Percentiles rank a stretch among this genome's conserved stretches.
These are phyloP conservation scores for Nautilus pompilius DNA, from an alignment of 1,140 invertebrate genomes.

Conservation along the genomic window DNA sequence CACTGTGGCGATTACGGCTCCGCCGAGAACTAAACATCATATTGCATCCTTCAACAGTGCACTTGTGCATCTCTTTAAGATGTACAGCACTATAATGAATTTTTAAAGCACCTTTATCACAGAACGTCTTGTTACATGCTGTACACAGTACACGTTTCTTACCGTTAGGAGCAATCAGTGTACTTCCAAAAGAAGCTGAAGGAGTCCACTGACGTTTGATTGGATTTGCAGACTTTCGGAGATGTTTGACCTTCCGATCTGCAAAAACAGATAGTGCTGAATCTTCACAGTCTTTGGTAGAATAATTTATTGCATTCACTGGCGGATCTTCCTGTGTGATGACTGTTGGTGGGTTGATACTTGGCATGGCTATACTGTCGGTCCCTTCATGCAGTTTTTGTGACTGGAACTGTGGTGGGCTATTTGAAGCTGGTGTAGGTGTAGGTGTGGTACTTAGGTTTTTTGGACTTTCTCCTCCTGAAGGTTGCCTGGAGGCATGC, in stretches of 20 bases:
- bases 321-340: conserved; percentile 14
- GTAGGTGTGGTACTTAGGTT: conserved; percentile 42
- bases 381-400: conserved; percentile 12
- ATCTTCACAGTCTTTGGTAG: conserved; percentile 22
- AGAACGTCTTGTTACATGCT: conserved; percentile 98
- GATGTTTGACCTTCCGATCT: conserved; percentile 56
- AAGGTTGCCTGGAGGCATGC: conserved; percentile 10
- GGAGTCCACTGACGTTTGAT: conserved; percentile 91
- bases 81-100: conserved; percentile 99
- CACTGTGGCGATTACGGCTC: conserved; percentile 93
- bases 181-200: conserved; percentile 49
- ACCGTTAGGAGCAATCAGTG: conserved; percentile 51
- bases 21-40: conserved; percentile 99
- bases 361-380: conserved; percentile 5
- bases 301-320: conserved; percentile 30
- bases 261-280: conserved; percentile 36
- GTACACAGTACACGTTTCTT: conserved; percentile 95
- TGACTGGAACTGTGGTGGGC: conserved; percentile 6
- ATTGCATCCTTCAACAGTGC: conserved; percentile 96
- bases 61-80: conserved; percentile 97
- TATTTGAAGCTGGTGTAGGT: conserved; percentile 22
- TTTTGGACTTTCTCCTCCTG: conserved; percentile 35
- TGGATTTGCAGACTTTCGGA: conserved; percentile 79
- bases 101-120: conserved; percentile 96
- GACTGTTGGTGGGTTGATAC: conserved; percentile 10